phyloP scores from a whole-genome alignment of 1,140 invertebrate genomes.

The Vanessa atalanta region DNA sequence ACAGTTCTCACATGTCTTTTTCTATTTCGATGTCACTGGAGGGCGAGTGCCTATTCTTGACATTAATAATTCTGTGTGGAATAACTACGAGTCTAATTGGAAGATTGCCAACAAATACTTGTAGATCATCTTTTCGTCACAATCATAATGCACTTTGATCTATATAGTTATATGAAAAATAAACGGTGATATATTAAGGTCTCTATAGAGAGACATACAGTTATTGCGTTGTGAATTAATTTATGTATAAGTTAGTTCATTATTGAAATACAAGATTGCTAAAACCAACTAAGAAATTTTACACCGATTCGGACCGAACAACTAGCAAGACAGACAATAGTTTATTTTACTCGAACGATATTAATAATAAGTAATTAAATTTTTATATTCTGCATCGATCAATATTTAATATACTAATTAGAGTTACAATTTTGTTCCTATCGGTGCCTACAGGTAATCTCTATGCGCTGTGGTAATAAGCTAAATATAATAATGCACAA shows the following conservation, averaged over 20 bases:
- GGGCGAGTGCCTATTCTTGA: slow-evolving; percentile 43
- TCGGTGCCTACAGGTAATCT: too few relatives aligned
- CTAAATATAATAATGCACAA: too few relatives aligned
- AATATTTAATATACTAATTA: too few relatives aligned
- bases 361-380: too few relatives aligned
- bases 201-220: not conserved
- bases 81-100: slow-evolving; percentile 47
- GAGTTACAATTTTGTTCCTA: too few relatives aligned
- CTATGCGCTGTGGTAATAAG: too few relatives aligned
- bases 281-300: too few relatives aligned
- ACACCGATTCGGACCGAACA: too few relatives aligned
- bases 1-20: slow-evolving; percentile 5
- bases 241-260: not conserved
- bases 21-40: slow-evolving; percentile 41
- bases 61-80: slow-evolving; percentile 54
- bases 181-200: not conserved
- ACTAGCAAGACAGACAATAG: too few relatives aligned
- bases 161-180: slow-evolving; percentile 18
- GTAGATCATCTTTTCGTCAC: slow-evolving; percentile 52
- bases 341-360: too few relatives aligned
- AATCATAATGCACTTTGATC: slow-evolving; percentile 39
- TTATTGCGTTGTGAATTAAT: not conserved
- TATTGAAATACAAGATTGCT: too few relatives aligned
- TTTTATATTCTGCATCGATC: too few relatives aligned
- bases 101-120: slow-evolving; percentile 45